Percentiles rank a stretch among this genome's conserved stretches.
Evolutionary conservation across 1,140 invertebrate species (phyloP).

Genomic region (Heliconius hewitsoni): DNA sequence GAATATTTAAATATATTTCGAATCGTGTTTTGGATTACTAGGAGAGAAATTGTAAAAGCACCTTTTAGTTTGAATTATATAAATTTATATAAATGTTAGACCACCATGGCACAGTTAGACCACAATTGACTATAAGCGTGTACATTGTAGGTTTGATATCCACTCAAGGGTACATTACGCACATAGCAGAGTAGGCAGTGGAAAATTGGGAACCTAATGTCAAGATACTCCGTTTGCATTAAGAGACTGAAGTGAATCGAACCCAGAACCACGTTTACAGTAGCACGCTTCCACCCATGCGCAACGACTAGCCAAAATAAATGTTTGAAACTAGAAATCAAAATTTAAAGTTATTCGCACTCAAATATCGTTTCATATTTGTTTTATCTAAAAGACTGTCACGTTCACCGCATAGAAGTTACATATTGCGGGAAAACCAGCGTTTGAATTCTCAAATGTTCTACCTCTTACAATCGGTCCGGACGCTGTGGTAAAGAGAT

Average conservation of each 20-base stretch:
- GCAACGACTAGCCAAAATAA: neutral
- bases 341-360: neutral
- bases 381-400: slow-evolving; percentile 7
- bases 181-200: too few species aligned
- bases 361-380: neutral
- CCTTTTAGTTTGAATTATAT: neutral
- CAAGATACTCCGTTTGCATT: too few species aligned
- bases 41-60: neutral
- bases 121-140: too few species aligned
- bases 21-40: too few species aligned
- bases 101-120: too few species aligned
- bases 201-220: too few species aligned
- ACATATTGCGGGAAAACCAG: slow-evolving; percentile 2
- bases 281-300: too few species aligned
- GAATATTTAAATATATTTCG: neutral
- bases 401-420: slow-evolving; percentile 1
- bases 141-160: too few species aligned
- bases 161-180: too few species aligned
- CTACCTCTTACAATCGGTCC: neutral
- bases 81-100: too few species aligned
- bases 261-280: too few species aligned
- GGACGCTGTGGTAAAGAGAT: slow-evolving; percentile 6
- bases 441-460: slow-evolving; percentile 5
- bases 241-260: too few species aligned
- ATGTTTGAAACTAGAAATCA: neutral